phyloP scores from a whole-genome alignment of 2,888 invertebrate species.

The Anoplius nigerrimus region DNA sequence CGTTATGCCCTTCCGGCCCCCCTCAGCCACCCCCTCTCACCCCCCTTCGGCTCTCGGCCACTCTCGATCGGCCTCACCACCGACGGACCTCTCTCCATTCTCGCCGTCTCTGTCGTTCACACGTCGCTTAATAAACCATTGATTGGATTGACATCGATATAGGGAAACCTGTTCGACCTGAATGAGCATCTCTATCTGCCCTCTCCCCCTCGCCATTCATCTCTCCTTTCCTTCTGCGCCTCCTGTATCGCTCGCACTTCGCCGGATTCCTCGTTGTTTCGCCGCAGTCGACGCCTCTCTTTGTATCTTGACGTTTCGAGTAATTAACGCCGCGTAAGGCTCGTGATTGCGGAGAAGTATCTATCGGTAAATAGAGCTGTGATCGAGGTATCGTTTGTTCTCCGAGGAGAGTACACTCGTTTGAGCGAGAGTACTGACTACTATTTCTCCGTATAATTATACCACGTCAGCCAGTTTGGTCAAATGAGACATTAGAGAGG shows the following conservation, averaged over 20 bases:
- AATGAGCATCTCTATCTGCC: constrained; percentile 58
- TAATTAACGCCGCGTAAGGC: too few relatives aligned
- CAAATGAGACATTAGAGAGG: too few relatives aligned
- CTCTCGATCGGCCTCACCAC: constrained; percentile 31
- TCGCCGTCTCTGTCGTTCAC: constrained; percentile 58
- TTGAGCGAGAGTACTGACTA: too few relatives aligned
- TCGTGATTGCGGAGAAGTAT: too few relatives aligned
- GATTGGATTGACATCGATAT: constrained; percentile 73
- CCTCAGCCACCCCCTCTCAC: constrained; percentile 29
- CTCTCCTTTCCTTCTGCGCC: not conserved
- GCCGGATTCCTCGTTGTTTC: not conserved
- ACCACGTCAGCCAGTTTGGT: too few relatives aligned
- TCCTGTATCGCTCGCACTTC: not conserved
- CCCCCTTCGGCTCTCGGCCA: constrained; percentile 41
- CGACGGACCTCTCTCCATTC: constrained; percentile 18
- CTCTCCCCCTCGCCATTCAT: not conserved
- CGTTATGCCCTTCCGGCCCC: constrained; percentile 14
- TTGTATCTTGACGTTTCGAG: not conserved
- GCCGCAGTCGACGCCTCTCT: not conserved
- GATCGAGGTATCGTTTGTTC: too few relatives aligned
- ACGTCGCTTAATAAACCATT: constrained; percentile 72
- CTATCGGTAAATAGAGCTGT: too few relatives aligned
- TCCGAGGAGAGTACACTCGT: too few relatives aligned
- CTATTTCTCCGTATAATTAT: too few relatives aligned
- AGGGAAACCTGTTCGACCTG: constrained; percentile 61